Percentiles rank a stretch among this genome's conserved stretches.
These are phyloP conservation scores for Temnothorax unifasciatus DNA, from an alignment of 2,888 invertebrate genomes.

Conservation along the genomic window DNA sequence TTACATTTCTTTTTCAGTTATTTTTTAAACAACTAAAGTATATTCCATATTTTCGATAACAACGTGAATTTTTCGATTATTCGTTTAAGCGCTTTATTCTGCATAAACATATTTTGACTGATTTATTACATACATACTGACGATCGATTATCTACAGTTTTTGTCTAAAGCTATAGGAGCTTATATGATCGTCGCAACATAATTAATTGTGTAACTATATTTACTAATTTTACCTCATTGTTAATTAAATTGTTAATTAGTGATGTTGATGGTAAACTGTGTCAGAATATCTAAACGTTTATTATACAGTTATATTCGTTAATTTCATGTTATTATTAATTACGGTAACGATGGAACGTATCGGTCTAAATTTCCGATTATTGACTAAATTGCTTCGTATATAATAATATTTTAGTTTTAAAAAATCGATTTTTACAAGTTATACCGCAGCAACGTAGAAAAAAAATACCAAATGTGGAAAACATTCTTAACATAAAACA, in stretches of 20 bases:
- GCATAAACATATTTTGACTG: conserved; percentile 23
- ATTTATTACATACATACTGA: conserved; percentile 10
- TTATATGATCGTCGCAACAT: not conserved
- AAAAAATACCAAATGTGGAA: conserved; percentile 24
- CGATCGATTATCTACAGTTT: conserved; percentile 4
- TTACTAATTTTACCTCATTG: conserved; percentile 27
- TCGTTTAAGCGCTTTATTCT: not conserved
- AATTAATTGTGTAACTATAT: not conserved
- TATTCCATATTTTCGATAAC: not conserved
- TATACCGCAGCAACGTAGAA: not conserved
- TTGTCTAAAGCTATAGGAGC: not conserved
- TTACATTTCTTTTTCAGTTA: not conserved
- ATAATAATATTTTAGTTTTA: not conserved
- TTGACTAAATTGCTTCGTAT: not conserved
- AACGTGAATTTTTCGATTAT: conserved; percentile 19
- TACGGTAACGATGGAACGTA: not conserved
- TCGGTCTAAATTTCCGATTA: not conserved
- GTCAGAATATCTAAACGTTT: not conserved
- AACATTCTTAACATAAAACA: conserved; percentile 8
- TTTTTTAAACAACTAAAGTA: not conserved
- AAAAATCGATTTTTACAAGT: not conserved
- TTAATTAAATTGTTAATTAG: conserved; percentile 32
- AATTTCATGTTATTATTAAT: not conserved
- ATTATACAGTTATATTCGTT: not conserved
- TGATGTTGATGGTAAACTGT: conserved; percentile 16